Conservation (phyloP, 1,140 invertebrate genomes). For the Leptinotarsa texana region DNA sequence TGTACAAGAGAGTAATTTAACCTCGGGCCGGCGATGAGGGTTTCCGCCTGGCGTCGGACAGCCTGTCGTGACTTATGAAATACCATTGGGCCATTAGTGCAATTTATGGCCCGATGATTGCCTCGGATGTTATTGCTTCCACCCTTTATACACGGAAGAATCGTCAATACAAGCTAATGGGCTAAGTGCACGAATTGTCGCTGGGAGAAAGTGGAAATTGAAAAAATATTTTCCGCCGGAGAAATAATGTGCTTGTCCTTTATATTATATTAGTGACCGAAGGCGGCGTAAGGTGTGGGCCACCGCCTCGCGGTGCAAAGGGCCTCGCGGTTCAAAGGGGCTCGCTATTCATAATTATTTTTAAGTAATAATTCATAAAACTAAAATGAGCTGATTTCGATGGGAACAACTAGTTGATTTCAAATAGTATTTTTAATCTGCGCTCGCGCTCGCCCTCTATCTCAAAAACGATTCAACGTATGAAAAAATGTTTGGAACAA, state of each 20-base stretch:
- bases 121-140: slow-evolving; percentile 34
- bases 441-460: no score
- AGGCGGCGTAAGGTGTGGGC: no score
- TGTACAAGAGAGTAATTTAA: slow-evolving; percentile 20
- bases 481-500: no score
- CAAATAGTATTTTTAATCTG: no score
- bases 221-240: background rate
- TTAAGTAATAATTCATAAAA: no score
- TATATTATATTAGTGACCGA: background rate
- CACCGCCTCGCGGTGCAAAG: no score
- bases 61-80: slow-evolving; percentile 53
- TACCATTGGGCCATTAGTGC: slow-evolving; percentile 54
- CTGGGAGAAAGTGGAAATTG: background rate
- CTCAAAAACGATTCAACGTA: no score
- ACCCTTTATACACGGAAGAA: background rate
- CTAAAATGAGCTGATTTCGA: no score
- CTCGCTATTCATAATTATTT: no score
- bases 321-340: no score
- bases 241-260: background rate
- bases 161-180: background rate
- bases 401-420: no score
- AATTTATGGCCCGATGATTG: slow-evolving; percentile 53
- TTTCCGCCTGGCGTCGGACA: slow-evolving; percentile 29
- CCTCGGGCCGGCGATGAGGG: slow-evolving; percentile 34
- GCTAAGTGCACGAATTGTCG: background rate